A percentile compares a stretch with the other conserved stretches of the same genome.
Evolutionary conservation across 1,140 invertebrate genomes (phyloP).

Genomic region (Drosophila rhopaloa): DNA sequence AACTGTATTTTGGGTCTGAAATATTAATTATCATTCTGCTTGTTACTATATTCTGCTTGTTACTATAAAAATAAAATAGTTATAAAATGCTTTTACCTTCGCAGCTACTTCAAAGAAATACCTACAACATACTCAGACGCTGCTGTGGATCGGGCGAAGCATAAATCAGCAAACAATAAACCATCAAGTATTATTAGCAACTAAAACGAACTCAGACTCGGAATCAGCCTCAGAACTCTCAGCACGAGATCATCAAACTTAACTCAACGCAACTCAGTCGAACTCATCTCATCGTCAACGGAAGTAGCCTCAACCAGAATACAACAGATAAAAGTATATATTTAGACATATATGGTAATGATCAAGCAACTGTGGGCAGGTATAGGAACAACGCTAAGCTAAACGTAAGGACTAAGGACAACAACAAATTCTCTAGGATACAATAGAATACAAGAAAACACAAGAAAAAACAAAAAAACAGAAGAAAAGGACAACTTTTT

Average conservation of each 20-base stretch:
- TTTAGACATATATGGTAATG: slow-evolving; percentile 21
- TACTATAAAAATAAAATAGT: background rate
- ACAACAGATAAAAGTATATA: slow-evolving; percentile 26
- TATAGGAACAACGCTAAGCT: slow-evolving; percentile 74
- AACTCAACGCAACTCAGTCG: slow-evolving; percentile 40
- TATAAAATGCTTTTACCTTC: background rate
- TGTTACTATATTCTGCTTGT: background rate
- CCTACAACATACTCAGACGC: slow-evolving; percentile 68
- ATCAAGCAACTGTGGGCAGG: slow-evolving; percentile 61
- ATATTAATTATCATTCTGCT: no score
- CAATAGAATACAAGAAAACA: slow-evolving; percentile 31
- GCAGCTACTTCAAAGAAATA: slow-evolving; percentile 66
- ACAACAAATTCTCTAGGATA: slow-evolving; percentile 47
- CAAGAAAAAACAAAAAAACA: slow-evolving; percentile 15
- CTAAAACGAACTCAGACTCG: slow-evolving; percentile 42
- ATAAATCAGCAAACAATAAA: slow-evolving; percentile 39
- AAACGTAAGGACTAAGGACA: slow-evolving; percentile 55
- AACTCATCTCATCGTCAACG: slow-evolving; percentile 50
- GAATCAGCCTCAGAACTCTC: slow-evolving; percentile 25
- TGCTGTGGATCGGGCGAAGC: slow-evolving; percentile 45
- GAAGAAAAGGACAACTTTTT: slow-evolving; percentile 55
- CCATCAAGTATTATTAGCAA: slow-evolving; percentile 74
- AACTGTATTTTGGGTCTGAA: no score
- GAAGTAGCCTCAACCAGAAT: slow-evolving; percentile 49
- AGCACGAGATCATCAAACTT: slow-evolving; percentile 9